Conservation (phyloP, 2,797 vertebrate species). For the Xiphorhynchus erythropygius region DNA sequence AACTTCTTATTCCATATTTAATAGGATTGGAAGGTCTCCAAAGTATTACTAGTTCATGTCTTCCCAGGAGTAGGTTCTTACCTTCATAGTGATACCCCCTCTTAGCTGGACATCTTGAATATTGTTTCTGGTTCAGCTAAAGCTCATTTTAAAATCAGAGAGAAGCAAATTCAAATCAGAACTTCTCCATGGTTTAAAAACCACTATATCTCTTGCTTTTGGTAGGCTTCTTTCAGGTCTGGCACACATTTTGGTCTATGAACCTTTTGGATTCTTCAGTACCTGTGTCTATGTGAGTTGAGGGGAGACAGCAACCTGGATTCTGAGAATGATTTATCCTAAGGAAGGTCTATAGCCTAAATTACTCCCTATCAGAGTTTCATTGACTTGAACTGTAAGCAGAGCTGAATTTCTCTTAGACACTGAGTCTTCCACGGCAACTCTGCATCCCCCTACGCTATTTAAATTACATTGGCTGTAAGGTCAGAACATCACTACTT, state of each 20-base stretch:
- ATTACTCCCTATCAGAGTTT: background rate
- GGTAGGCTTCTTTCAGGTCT: background rate
- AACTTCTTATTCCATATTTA: constrained; percentile 24
- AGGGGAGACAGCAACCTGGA: background rate
- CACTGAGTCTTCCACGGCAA: background rate
- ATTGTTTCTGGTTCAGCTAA: background rate
- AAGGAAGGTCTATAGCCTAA: background rate
- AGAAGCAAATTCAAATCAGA: background rate
- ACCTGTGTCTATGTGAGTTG: fast-evolving
- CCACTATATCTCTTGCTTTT: background rate
- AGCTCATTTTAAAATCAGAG: background rate
- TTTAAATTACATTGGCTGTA: background rate
- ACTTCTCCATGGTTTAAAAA: background rate
- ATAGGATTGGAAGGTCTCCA: background rate
- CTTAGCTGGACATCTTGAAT: background rate
- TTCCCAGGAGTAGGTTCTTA: background rate
- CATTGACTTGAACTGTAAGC: background rate
- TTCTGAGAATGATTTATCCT: background rate
- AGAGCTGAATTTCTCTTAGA: background rate
- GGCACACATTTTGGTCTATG: background rate
- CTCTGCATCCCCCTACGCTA: background rate
- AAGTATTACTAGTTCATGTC: background rate
- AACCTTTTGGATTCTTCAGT: background rate
- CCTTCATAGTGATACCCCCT: background rate
- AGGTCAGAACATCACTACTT: background rate